phyloP scores from a whole-genome alignment of 2,797 vertebrate genomes.

The Chaetophractus vellerosus region DNA sequence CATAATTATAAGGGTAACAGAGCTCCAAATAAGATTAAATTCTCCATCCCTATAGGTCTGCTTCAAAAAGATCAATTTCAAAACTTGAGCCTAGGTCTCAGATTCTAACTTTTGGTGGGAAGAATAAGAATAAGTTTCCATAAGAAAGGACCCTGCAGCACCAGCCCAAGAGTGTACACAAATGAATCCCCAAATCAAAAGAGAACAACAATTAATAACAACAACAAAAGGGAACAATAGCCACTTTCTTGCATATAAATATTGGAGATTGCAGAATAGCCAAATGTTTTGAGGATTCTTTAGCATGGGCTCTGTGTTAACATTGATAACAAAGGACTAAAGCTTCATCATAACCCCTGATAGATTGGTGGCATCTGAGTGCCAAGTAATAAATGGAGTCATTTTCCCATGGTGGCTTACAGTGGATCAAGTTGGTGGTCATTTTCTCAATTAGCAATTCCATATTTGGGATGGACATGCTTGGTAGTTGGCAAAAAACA shows the following conservation, averaged over 20 bases:
- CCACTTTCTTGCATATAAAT: not conserved
- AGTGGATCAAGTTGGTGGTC: not conserved
- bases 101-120: not conserved
- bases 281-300: not conserved
- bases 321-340: not conserved
- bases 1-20: not conserved
- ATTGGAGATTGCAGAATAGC: not conserved
- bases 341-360: not conserved
- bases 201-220: not conserved
- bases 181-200: not conserved
- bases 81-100: not conserved
- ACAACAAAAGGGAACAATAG: not conserved
- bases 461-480: not conserved
- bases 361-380: not conserved
- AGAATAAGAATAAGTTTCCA: not conserved
- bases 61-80: slow-evolving; percentile 17
- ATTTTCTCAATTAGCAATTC: not conserved
- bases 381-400: not conserved
- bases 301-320: not conserved
- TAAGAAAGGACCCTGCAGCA: not conserved
- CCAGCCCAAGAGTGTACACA: not conserved
- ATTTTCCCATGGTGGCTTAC: not conserved
- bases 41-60: not conserved
- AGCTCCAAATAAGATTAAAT: not conserved
- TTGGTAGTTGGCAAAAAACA: slow-evolving; percentile 1